Base-by-base conservation (phyloP, 2,797 vertebrate genomes). In the Neomorphus geoffroyi region DNA sequence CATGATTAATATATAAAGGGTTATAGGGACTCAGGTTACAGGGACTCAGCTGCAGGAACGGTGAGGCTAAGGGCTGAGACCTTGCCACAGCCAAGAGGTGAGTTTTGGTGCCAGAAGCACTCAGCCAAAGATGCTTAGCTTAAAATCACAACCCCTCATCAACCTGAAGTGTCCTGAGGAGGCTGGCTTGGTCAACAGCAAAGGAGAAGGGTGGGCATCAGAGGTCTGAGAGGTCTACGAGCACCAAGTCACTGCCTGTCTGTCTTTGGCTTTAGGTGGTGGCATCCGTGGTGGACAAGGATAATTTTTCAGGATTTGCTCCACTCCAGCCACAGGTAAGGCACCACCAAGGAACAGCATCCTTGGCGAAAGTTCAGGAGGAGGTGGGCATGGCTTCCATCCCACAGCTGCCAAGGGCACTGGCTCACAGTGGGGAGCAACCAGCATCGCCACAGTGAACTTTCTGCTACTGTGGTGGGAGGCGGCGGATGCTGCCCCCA, bases 261-360 rank as follows among this genome's bases (percentile, higher is more conserved):
- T 32, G 11, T 65, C 80, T 85, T 80, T 53, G 7, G 13, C 81
- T 89, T 18, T 95, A 99, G 99, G 99, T 99, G 54, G 98, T 99
- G 88, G 98, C 99, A 6, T 99, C 99, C 1, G 98, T 99, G 39
- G 95, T 99, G 91, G 98, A 99, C 75, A 98, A 99, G 82, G 99
- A 99, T 18, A 95, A 89, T 2, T 99, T 99, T 97, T 99, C 99
- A 41, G 99, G 99, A 28, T 99, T 99, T 64, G 99, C 99, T 26
- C 99, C 99, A 9, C 98, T 99, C 74, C 99, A 99, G 86, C 99
- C 99, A 8, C 99, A 99, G 98, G 99, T 99, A 91, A 98, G 94
- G 11, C 7, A 28, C 15, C 3, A 18, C 39, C 3, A 0, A 6
- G 48, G 67, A 71, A 7, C 10, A 43, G 37, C 5, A 1, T 1